Conservation (phyloP, 2,797 vertebrate species). For the Anas capensis region DNA sequence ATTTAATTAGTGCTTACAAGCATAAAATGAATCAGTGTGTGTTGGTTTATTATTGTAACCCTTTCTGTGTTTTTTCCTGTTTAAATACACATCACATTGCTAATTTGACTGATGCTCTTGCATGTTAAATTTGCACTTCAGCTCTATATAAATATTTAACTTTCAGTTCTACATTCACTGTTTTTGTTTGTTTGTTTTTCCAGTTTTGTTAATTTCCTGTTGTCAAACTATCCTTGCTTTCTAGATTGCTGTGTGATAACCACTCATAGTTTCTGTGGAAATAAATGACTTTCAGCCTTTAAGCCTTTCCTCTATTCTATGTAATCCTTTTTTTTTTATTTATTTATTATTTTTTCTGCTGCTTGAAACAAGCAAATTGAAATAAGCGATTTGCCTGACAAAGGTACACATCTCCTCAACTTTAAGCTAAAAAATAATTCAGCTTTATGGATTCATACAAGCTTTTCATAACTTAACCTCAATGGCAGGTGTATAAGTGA, state of each 20-base stretch:
- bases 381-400: not conserved
- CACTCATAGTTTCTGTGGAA: not conserved
- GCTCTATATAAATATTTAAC: not conserved
- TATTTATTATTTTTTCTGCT: not conserved
- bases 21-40: not conserved
- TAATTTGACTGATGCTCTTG: not conserved
- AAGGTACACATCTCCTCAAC: not conserved
- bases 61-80: not conserved
- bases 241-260: not conserved
- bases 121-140: not conserved
- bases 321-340: not conserved
- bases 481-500: not conserved
- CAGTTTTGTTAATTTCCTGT: not conserved
- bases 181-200: not conserved
- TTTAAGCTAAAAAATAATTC: not conserved
- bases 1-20: slow-evolving; percentile 19
- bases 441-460: not conserved
- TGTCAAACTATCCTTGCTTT: not conserved
- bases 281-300: not conserved
- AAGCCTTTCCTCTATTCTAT: not conserved
- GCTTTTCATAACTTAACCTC: not conserved
- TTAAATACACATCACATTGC: not conserved
- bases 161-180: not conserved
- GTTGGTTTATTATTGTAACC: not conserved
- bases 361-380: not conserved